Evolutionary conservation across 1,140 invertebrate genomes (phyloP).

Genomic region (Nebria ingens): DNA sequence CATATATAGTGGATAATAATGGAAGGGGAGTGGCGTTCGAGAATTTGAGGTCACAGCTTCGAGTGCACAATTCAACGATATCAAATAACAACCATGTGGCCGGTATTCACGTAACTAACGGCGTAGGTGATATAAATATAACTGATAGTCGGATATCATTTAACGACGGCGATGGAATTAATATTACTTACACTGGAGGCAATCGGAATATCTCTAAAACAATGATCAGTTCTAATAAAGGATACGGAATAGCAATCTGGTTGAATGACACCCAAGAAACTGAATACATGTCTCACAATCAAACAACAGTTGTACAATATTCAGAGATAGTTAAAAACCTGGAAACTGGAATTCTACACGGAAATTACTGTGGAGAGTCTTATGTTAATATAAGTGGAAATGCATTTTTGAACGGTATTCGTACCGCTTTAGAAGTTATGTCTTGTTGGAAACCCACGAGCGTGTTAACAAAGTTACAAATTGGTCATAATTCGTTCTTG

Average conservation of each 20-base stretch:
- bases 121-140: slow-evolving; percentile 86
- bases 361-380: slow-evolving; percentile 63
- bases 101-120: slow-evolving; percentile 74
- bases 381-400: slow-evolving; percentile 82
- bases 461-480: slow-evolving; percentile 52
- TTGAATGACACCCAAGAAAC: slow-evolving; percentile 77
- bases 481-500: slow-evolving; percentile 77
- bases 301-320: slow-evolving; percentile 79
- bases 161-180: slow-evolving; percentile 85
- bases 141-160: slow-evolving; percentile 79
- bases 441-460: slow-evolving; percentile 63
- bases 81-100: slow-evolving; percentile 79
- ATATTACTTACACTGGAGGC: slow-evolving; percentile 86
- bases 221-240: slow-evolving; percentile 66
- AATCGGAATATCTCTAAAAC: slow-evolving; percentile 77
- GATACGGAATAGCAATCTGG: slow-evolving; percentile 79
- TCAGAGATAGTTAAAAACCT: slow-evolving; percentile 75
- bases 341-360: slow-evolving; percentile 72
- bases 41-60: slow-evolving; percentile 68
- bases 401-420: slow-evolving; percentile 62
- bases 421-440: slow-evolving; percentile 64
- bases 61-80: slow-evolving; percentile 70
- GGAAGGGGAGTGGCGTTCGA: slow-evolving; percentile 85
- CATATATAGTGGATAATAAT: slow-evolving; percentile 77
- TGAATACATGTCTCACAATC: slow-evolving; percentile 65